A percentile compares a stretch with the other conserved stretches of the same genome.
These are phyloP conservation scores for Puffinus mauretanicus DNA, from an alignment of 2,113 vertebrate species.

Conservation along the genomic window DNA sequence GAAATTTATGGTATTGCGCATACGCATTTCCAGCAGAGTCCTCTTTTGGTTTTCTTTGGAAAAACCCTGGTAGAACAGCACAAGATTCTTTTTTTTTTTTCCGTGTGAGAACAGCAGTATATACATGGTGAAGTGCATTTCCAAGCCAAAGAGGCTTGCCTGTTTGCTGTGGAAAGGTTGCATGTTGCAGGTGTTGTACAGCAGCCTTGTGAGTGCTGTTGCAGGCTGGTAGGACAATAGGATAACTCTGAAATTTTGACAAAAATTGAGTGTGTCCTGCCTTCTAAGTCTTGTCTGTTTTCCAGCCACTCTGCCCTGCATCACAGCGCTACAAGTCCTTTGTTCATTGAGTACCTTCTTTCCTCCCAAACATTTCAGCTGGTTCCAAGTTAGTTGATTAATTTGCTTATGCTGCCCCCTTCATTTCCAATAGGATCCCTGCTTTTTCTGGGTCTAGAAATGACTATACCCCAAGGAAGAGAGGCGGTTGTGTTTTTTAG, in stretches of 20 bases:
- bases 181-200: not conserved
- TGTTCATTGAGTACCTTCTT: not conserved
- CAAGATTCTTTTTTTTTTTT: fast-evolving
- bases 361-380: not conserved
- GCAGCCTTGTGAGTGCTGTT: not conserved
- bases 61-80: not conserved
- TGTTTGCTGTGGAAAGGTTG: not conserved
- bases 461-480: not conserved
- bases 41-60: not conserved
- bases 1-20: not conserved
- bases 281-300: not conserved
- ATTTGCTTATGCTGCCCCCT: conserved; percentile 59
- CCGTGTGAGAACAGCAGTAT: not conserved
- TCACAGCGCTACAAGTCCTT: not conserved
- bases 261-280: not conserved
- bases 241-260: not conserved
- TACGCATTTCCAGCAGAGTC: not conserved
- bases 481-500: not conserved
- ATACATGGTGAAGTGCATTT: not conserved
- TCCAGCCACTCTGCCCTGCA: not conserved
- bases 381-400: not conserved
- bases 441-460: not conserved
- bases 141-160: not conserved
- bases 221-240: not conserved
- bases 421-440: not conserved